These are phyloP conservation scores for Sebastes nivosus DNA, from an alignment of 2,797 vertebrate genomes.

Conservation along the genomic window DNA sequence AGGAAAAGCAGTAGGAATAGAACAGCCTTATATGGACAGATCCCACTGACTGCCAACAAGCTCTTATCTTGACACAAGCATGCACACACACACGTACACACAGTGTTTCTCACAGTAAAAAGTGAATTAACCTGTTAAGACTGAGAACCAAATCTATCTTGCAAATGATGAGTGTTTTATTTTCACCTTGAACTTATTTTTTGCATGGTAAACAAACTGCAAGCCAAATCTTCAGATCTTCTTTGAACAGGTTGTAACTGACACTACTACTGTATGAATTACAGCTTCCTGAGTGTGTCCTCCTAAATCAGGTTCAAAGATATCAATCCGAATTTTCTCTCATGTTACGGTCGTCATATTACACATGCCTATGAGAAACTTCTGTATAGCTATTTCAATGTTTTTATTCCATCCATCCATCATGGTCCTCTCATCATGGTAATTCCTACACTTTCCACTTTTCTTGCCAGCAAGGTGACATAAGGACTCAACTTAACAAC, in stretches of 20 bases:
- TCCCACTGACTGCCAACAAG: conserved; percentile 49
- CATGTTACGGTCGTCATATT: conserved; percentile 38
- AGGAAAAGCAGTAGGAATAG: conserved; percentile 76
- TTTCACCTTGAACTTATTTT: neutral
- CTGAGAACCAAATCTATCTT: neutral
- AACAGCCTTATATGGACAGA: conserved; percentile 77
- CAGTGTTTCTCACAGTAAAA: neutral
- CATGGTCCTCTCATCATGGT: neutral
- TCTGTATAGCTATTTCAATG: conserved; percentile 39
- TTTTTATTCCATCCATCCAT: conserved; percentile 33
- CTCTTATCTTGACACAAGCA: conserved; percentile 58
- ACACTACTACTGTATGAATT: conserved; percentile 28
- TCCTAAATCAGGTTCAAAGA: conserved; percentile 54
- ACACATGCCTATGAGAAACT: conserved; percentile 13
- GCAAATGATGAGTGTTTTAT: neutral
- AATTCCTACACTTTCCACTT: conserved; percentile 11
- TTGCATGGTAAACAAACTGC: conserved; percentile 3
- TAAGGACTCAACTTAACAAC: conserved; percentile 57
- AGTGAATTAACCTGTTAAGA: neutral
- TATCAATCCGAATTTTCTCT: conserved; percentile 43
- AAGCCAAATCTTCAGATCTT: neutral
- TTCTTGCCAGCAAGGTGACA: conserved; percentile 53
- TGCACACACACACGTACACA: conserved; percentile 4
- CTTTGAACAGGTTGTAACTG: conserved; percentile 15
- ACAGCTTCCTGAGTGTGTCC: conserved; percentile 17